Base-by-base conservation (phyloP, 2,113 vertebrate genomes). In the Mesocricetus auratus region DNA sequence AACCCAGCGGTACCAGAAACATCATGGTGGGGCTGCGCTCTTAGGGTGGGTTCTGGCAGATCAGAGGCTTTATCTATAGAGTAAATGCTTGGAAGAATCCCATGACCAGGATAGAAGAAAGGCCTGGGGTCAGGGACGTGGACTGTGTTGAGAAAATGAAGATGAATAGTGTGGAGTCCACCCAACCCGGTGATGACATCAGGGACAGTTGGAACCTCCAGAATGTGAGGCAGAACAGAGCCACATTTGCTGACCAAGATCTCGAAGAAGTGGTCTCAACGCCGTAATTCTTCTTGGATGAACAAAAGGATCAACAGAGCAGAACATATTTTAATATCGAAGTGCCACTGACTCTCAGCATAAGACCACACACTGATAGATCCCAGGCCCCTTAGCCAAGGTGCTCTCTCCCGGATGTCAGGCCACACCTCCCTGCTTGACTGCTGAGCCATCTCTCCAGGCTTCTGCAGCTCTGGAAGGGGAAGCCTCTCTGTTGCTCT, bases 131-230 rank as follows among this genome's bases (percentile, higher is more conserved):
- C 50, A 10, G 47, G 73, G 60, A 60, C 39, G 39, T 10, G 22
- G 74, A 42, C 3, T 58, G 16, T 26, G 39, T 26, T 89, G 10
- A 24, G 66, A 81, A 75, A 87, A 74, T 29, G 66, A 81, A 90
- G 75, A 69, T 19, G 29, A 24, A 36, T 0, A 3, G 1, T 5
- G 13, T 1, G 0, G 21, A 22, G n/a, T 62, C 47, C 3, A 16
- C 39, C n/a, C 11, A 26, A 33, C n/a, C 3, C 4, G 15, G 33
- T 56, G 45, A 31, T 2, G 4, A 74, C 29, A 64, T 17, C 11
- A 5, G 3, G 1, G 58, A 16, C 0, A 5, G n/a, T 5, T 17
- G 60, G 74, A 11, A 15, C 26, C 0, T 0, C 31, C 0, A 11
- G 64, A 58, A 29, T 5, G 3, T 2, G 10, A 90, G 50, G 8